phyloP scores from a whole-genome alignment of 2,113 vertebrate genomes.

The Sylvietta virens region DNA sequence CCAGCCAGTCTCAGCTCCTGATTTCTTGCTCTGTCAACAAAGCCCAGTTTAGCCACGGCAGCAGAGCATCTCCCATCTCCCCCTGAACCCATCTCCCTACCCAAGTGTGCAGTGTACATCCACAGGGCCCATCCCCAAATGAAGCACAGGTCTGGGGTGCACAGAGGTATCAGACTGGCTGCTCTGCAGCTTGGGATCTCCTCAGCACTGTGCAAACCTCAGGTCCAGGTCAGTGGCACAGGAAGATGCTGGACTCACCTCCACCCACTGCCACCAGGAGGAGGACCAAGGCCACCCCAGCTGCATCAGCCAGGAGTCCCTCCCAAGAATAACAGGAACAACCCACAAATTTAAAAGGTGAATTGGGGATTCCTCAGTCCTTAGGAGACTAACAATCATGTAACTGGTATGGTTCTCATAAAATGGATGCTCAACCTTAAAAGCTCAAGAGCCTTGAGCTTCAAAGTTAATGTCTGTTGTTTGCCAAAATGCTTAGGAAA shows the following conservation, averaged over 20 bases:
- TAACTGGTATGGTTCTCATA: neutral
- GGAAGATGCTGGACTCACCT: neutral
- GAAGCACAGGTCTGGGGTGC: neutral
- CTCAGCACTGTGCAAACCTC: neutral
- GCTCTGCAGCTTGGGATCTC: neutral
- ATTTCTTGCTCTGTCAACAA: neutral
- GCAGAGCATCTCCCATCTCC: neutral
- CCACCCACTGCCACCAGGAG: neutral
- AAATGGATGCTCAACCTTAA: neutral
- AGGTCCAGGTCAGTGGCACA: neutral
- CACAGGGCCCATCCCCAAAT: neutral
- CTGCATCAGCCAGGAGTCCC: accelerated
- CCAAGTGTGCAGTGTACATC: accelerated
- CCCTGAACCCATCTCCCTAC: neutral
- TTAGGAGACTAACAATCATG: neutral
- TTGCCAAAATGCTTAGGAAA: neutral
- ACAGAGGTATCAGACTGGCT: neutral
- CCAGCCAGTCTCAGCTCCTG: neutral
- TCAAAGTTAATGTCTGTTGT: neutral
- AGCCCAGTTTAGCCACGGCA: neutral
- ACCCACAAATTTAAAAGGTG: neutral
- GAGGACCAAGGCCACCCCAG: neutral
- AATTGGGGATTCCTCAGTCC: neutral
- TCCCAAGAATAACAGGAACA: neutral
- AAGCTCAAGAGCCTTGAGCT: neutral